Evolutionary conservation across 2,797 vertebrate species (phyloP), one percentile per base, ranked within the genome.

Genomic region (Synaphobranchus kaupii): DNA sequence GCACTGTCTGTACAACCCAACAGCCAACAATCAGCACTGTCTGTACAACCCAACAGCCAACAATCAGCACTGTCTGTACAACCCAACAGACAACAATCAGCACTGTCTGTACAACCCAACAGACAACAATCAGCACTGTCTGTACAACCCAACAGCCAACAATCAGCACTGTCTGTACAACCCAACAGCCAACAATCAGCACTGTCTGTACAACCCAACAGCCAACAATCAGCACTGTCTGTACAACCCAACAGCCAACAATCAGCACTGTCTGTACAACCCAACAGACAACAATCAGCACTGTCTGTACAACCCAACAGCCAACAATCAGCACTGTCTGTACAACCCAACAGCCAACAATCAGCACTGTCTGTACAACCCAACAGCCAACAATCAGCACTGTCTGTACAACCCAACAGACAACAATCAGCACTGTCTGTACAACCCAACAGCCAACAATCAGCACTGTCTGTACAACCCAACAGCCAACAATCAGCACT

Each of bases 251-350:
- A 39, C 39, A 39, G 39, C 39, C 0, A 0, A 39, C 39, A 39
- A 39, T 60, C 25, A 58, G 17, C 39, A 86, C 50, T 60, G 39
- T 60, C 17, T 22, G 17, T 39, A 39, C 39, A 39, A 39, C 39
- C 39, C 39, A 39, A 39, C 39, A 39, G 39, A 0, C 0, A 0
- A 39, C 39, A 39, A 39, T 60, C 25, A 58, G 17, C 39, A 86
- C 50, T 60, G 39, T 60, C 17, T 22, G 17, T 39, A 39, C 39
- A 39, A 39, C 39, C 39, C 39, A 2, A 39, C 39, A 39, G 39
- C 39, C 0, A 0, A 39, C 39, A 39, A 39, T 60, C n/a, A n/a
- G n/a, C n/a, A n/a, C 90, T 92, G 90, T 97, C 98, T 98, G 91
- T 22, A 87, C 9, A 86, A 44, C 0, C 44, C 9, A 89, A 8